Evolutionary conservation across 2,113 vertebrate genomes (phyloP).

Genomic region (Tragelaphus scriptus): DNA sequence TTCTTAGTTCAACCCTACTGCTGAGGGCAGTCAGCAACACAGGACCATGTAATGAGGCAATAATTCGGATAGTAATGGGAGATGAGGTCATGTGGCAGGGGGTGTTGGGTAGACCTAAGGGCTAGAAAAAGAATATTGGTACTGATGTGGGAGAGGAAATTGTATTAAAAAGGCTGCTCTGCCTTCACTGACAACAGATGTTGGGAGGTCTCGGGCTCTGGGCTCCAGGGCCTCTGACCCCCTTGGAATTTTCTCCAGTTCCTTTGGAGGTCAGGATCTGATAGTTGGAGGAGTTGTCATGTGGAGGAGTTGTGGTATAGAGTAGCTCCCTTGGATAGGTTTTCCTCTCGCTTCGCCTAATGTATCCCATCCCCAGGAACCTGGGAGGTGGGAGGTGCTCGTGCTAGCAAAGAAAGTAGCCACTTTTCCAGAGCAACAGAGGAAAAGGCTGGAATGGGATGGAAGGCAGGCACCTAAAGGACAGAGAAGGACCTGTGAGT

Average conservation of each 20-base stretch:
- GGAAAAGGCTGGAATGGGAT: not conserved
- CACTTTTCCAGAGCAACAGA: not conserved
- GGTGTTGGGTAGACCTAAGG: not conserved
- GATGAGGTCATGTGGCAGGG: slow-evolving; percentile 41
- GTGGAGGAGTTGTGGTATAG: slow-evolving; percentile 31
- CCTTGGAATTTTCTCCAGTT: slow-evolving; percentile 23
- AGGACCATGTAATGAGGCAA: slow-evolving; percentile 16
- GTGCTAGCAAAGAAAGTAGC: not conserved
- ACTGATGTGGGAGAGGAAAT: slow-evolving; percentile 48
- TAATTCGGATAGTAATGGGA: slow-evolving; percentile 40
- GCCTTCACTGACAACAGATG: slow-evolving; percentile 50
- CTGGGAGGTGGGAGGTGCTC: not conserved
- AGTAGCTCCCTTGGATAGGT: slow-evolving; percentile 28
- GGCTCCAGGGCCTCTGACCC: slow-evolving; percentile 34
- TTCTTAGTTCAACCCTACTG: not conserved
- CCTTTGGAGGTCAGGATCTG: slow-evolving; percentile 32
- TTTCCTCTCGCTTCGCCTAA: not conserved
- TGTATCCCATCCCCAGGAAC: not conserved
- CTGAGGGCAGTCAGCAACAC: slow-evolving; percentile 18
- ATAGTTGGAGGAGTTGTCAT: not conserved
- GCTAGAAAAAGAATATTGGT: slow-evolving; percentile 43
- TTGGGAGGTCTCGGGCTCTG: slow-evolving; percentile 24
- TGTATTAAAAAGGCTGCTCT: slow-evolving; percentile 30
- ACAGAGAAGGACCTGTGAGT: not conserved
- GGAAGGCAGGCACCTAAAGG: not conserved